Base-by-base conservation (phyloP, 2,797 vertebrate genomes). In the Pteropus rufus region DNA sequence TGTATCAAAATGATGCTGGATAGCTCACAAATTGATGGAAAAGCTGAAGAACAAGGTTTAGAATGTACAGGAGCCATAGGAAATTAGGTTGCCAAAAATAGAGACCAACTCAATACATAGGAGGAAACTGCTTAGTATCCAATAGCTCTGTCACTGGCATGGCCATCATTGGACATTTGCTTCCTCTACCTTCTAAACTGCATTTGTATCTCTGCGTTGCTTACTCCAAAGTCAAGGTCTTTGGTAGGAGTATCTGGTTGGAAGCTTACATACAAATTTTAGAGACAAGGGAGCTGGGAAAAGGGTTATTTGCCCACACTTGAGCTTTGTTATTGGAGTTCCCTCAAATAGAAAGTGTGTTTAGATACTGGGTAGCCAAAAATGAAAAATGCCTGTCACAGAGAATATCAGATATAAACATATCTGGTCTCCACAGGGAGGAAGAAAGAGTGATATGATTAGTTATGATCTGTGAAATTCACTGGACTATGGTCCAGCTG, bases 11-110 rank as follows among this genome's bases (percentile, higher is more conserved):
- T 39, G 58, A 60, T 39, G 65, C 21, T 65, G 52, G 23, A 29
- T 79, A 64, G 72, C 39, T 97, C 76, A 92, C 46, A 94, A 91
- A 82, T 16, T 64, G 85, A 84, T 92, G 75, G n/a, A 88, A 82
- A 89, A 82, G 12, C 41, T 93, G 69, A 89, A 94, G 77, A 94
- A 77, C 76, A 79, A 93, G 26, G 36, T 67, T 94, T 82, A 49
- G 73, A 89, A 39, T 31, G 52, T 58, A 58, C 24, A 89, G 21
- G 58, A 85, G 70, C 75, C 56, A 54, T 39, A 62, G 56, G 58
- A 86, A 96, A 93, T 60, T 46, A 83, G 60, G 67, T 62, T 75
- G 52, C 60, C 73, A 79, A 62, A 95, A 94, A 95, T 29, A 90
- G 93, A 94, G 76, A 87, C 18, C 46, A 91, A 64, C 86, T 96